Evolutionary conservation across 2,797 vertebrate species (phyloP), one percentile per base, ranked within the genome.

Genomic region (Fistularia tabacaria): DNA sequence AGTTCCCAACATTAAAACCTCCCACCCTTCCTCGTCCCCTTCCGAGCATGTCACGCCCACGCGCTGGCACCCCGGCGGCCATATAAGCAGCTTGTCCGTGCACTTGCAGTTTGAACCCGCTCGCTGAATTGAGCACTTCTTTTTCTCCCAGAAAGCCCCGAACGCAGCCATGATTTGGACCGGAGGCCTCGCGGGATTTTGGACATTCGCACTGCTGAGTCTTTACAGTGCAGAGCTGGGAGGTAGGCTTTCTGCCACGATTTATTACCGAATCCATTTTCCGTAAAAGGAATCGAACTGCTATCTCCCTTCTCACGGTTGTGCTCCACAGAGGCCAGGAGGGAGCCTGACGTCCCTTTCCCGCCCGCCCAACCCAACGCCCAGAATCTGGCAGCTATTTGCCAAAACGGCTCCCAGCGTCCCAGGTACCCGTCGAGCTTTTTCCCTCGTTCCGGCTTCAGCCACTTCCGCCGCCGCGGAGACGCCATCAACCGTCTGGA

Each of bases 401-500:
- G 85, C 58, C 8, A 44, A 1, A 6, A 71, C 0, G 66, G 81
- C 49, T 42, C 61, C 1, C 46, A 69, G 12, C 85, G 86, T 14
- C 80, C 71, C 41, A 76, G 84, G 46, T 90, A 87, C 59, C 65
- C 48, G 0, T 1, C 37, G 7, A 64, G 58, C 62, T 74, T 65
- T 73, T 88, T 88, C 53, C 79, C 83, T 0, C 0, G 3, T 0
- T 73, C 72, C 0, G 51, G 84, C n/a, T 12, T 3, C 9, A 79
- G 82, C 49, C 76, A 84, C 53, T 79, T 71, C 6, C 73, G 55
- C 1, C 84, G 82, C 1, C 62, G 74, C 25, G 88, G 82, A 48
- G 57, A 61, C 0, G 73, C 87, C 62, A 57, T 90, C 46, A 88
- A 90, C 74, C 69, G 75, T 0, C 12, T 90, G 43, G 88, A 90